Evolutionary conservation across 2,113 vertebrate species (phyloP).

Genomic region (Manacus vitellinus): DNA sequence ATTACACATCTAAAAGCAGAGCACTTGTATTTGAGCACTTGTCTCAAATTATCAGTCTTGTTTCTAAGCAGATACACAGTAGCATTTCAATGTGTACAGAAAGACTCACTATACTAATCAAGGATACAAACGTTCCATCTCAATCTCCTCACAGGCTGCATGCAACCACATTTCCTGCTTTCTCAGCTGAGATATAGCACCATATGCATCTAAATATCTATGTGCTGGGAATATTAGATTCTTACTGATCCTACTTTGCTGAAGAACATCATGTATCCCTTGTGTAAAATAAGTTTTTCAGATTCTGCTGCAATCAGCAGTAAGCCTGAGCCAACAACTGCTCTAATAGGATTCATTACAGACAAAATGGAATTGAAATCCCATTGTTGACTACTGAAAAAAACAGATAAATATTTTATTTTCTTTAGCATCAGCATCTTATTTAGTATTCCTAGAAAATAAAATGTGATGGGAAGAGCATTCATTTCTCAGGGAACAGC

Average conservation of each 20-base stretch:
- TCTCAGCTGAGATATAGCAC: background rate
- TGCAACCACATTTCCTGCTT: background rate
- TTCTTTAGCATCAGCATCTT: background rate
- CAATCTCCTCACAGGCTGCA: fast-evolving
- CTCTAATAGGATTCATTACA: background rate
- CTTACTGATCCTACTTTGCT: background rate
- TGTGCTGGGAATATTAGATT: background rate
- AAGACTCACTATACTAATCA: background rate
- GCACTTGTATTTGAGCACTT: background rate
- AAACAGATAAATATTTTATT: background rate
- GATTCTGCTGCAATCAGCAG: background rate
- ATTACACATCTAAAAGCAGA: background rate
- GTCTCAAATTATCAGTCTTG: background rate
- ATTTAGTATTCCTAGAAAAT: background rate
- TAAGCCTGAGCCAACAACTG: background rate
- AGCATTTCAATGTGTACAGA: background rate
- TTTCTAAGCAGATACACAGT: background rate
- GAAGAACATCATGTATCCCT: background rate
- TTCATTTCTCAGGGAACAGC: background rate
- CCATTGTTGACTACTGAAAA: background rate
- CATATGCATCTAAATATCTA: background rate
- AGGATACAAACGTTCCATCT: background rate
- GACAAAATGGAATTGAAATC: background rate
- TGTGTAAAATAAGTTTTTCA: background rate
- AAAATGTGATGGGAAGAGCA: background rate